Conservation (phyloP, 2,797 vertebrate species). For the Darevskia mixta region DNA sequence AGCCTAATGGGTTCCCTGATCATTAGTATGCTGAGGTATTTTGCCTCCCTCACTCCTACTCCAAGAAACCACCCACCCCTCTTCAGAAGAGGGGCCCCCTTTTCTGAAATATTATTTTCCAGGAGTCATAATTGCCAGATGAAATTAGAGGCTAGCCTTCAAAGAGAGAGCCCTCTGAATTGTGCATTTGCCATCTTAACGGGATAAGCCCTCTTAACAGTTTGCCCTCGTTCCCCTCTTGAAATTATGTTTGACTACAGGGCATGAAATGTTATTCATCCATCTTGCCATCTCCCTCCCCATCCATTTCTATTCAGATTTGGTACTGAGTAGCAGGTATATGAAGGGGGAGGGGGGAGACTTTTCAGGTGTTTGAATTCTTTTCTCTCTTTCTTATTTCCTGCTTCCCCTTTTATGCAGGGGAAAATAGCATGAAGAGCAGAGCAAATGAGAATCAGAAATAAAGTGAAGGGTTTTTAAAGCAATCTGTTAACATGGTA, state of each 20-base stretch:
- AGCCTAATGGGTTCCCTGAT: neutral
- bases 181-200: conserved; percentile 45
- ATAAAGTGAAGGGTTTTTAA: conserved; percentile 34
- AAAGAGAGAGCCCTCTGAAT: conserved; percentile 57
- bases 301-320: conserved; percentile 61
- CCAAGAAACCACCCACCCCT: neutral
- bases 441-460: conserved; percentile 65
- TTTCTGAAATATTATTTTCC: conserved; percentile 58
- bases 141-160: conserved; percentile 59
- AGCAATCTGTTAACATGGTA: neutral
- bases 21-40: neutral
- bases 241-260: conserved; percentile 64
- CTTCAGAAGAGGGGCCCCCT: conserved; percentile 51
- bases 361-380: conserved; percentile 51
- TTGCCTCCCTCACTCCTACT: neutral
- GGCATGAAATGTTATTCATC: conserved; percentile 67
- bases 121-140: conserved; percentile 39
- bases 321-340: conserved; percentile 54
- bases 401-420: conserved; percentile 49
- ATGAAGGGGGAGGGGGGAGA: conserved; percentile 37
- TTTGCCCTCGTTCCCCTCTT: conserved; percentile 55
- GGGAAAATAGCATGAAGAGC: conserved; percentile 71
- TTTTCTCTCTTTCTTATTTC: conserved; percentile 9
- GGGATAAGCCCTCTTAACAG: conserved; percentile 47
- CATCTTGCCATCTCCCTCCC: conserved; percentile 57